A percentile compares a stretch with the other conserved stretches of the same genome.
Evolutionary conservation across 2,888 invertebrate species (phyloP).

Genomic region (Subacronicta megacephala): DNA sequence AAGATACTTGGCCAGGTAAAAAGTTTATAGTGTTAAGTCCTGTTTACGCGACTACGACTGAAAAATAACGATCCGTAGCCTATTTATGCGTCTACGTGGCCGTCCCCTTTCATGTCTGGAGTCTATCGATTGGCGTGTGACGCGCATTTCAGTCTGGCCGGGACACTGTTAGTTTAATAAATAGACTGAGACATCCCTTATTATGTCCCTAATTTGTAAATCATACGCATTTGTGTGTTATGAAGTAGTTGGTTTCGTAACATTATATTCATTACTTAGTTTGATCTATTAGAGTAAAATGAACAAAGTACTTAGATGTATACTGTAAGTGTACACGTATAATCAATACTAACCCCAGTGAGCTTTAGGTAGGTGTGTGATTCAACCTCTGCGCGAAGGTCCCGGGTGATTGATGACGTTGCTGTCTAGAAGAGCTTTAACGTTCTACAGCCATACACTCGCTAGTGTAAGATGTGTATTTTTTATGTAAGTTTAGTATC

Average conservation of each 20-base stretch:
- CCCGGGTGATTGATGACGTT: conserved; percentile 42
- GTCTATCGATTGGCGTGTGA: conserved; percentile 49
- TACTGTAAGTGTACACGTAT: not conserved
- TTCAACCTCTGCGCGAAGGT: conserved; percentile 28
- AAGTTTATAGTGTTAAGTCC: conserved; percentile 15
- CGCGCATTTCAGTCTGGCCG: conserved; percentile 42
- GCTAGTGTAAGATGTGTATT: not conserved
- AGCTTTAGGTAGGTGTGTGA: conserved; percentile 39
- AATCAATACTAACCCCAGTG: conserved; percentile 46
- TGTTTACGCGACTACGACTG: conserved; percentile 28
- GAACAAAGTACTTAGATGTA: conserved; percentile 17
- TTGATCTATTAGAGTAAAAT: conserved; percentile 2
- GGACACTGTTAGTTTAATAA: conserved; percentile 35
- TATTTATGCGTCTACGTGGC: conserved; percentile 48
- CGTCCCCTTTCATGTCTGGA: conserved; percentile 49
- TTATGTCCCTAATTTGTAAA: conserved; percentile 22
- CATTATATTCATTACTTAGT: not conserved
- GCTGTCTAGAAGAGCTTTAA: conserved; percentile 30
- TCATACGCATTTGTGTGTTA: no score
- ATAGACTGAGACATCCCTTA: conserved; percentile 24
- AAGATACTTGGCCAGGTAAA: conserved; percentile 17
- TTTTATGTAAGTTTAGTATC: not conserved
- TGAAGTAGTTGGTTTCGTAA: not conserved
- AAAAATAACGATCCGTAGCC: conserved; percentile 38
- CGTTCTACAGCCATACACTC: conserved; percentile 10